Percentiles rank a stretch among this genome's conserved stretches.
Evolutionary conservation across 2,797 vertebrate species (phyloP).

Genomic region (Ispidina picta): DNA sequence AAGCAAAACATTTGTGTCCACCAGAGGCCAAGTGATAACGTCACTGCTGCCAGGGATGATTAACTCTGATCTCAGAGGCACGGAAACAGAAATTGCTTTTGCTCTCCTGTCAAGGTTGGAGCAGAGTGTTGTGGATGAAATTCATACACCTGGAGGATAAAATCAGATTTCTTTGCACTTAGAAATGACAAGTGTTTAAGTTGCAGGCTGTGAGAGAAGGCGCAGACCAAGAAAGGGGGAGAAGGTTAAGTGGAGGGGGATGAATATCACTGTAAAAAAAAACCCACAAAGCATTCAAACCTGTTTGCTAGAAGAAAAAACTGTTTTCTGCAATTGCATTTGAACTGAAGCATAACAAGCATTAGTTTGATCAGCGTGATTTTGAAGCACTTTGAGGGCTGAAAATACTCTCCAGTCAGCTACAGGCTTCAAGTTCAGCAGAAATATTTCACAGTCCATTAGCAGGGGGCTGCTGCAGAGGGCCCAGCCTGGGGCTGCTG

Average conservation of each 20-base stretch:
- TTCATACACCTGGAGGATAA: not conserved
- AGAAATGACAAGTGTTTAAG: not conserved
- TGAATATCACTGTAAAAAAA: not conserved
- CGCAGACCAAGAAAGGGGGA: slow-evolving; percentile 1
- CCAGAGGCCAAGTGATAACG: slow-evolving; percentile 52
- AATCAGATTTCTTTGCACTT: not conserved
- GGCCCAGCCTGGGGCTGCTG: not conserved
- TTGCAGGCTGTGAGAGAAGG: not conserved
- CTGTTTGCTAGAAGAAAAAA: not conserved
- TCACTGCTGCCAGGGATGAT: slow-evolving; percentile 53
- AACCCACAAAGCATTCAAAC: not conserved
- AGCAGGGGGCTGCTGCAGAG: not conserved
- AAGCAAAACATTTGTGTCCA: slow-evolving; percentile 54
- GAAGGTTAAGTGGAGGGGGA: not conserved
- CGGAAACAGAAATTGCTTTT: slow-evolving; percentile 51
- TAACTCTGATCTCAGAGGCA: slow-evolving; percentile 24
- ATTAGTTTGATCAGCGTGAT: slow-evolving; percentile 4
- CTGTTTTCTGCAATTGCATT: slow-evolving; percentile 4
- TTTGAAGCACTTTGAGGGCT: not conserved
- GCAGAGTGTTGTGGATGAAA: not conserved
- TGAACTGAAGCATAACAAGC: slow-evolving; percentile 15
- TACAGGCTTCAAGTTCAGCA: slow-evolving; percentile 16
- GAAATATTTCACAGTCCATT: slow-evolving; percentile 46
- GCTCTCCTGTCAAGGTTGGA: slow-evolving; percentile 24
- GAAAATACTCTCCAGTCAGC: slow-evolving; percentile 12